Evolutionary conservation across 2,797 vertebrate species (phyloP).

Genomic region (Euthynnus affinis): DNA sequence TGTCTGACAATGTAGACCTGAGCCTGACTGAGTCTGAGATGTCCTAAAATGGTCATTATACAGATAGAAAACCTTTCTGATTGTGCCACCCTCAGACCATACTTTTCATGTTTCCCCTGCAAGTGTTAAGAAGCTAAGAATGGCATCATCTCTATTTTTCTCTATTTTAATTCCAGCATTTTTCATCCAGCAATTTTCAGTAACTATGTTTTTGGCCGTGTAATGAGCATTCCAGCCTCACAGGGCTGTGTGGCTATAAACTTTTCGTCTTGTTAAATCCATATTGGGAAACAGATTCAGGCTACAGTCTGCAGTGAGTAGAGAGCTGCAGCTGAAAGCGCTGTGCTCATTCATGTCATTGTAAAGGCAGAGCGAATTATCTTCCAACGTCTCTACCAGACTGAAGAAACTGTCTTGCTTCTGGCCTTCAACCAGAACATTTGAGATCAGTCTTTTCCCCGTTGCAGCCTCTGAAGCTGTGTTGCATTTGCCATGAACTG

Average conservation of each 20-base stretch:
- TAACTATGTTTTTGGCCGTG: conserved; percentile 29
- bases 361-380: conserved; percentile 35
- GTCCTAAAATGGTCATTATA: conserved; percentile 7
- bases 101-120: not conserved
- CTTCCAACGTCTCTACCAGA: conserved; percentile 17
- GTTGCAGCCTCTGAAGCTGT: conserved; percentile 21
- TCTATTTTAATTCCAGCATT: conserved; percentile 10
- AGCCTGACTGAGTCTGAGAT: not conserved
- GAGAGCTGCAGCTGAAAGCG: conserved; percentile 23
- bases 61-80: not conserved
- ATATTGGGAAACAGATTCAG: conserved; percentile 40
- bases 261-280: conserved; percentile 55
- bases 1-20: not conserved
- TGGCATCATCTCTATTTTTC: conserved; percentile 12
- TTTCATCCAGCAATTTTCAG: conserved; percentile 11
- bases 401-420: conserved; percentile 19
- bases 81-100: conserved; percentile 15
- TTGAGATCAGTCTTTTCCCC: conserved; percentile 17
- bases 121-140: conserved; percentile 30
- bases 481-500: conserved; percentile 28
- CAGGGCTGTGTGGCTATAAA: conserved; percentile 23
- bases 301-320: conserved; percentile 25
- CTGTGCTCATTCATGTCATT: conserved; percentile 34
- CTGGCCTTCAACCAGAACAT: conserved; percentile 9
- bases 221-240: conserved; percentile 54